Conservation (phyloP, 2,113 vertebrate genomes). For the Hyla sarda region DNA sequence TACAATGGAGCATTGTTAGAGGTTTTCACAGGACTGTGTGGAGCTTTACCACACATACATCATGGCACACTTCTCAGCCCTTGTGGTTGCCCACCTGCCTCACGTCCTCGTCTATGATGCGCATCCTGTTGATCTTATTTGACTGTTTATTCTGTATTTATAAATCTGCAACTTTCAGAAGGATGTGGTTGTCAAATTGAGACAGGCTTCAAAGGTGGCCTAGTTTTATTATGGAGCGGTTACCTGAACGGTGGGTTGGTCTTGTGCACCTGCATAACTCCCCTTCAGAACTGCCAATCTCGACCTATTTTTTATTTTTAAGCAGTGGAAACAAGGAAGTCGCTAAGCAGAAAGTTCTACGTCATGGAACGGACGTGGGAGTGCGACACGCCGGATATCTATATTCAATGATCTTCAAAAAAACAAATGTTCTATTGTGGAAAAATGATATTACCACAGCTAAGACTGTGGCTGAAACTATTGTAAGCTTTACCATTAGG, state of each 20-base stretch:
- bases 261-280: slow-evolving; percentile 39
- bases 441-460: not conserved
- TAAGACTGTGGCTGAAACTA: not conserved
- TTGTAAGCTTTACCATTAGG: not conserved
- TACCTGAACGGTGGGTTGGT: slow-evolving; percentile 18
- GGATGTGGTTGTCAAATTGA: slow-evolving; percentile 71
- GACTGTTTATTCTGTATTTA: slow-evolving; percentile 60
- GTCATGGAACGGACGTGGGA: slow-evolving; percentile 68
- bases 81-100: slow-evolving; percentile 56
- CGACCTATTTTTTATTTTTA: slow-evolving; percentile 55
- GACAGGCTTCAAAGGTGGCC: slow-evolving; percentile 68
- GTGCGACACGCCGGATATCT: not conserved
- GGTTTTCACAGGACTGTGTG: slow-evolving; percentile 13
- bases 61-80: not conserved
- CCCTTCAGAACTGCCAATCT: slow-evolving; percentile 20
- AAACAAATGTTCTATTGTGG: not conserved
- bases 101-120: slow-evolving; percentile 58
- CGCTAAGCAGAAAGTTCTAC: slow-evolving; percentile 43
- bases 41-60: slow-evolving; percentile 24
- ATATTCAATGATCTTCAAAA: not conserved
- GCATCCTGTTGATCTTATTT: slow-evolving; percentile 10
- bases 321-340: slow-evolving; percentile 1
- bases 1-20: slow-evolving; percentile 8
- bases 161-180: slow-evolving; percentile 69
- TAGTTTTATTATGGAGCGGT: slow-evolving; percentile 60